Evolutionary conservation across 2,113 vertebrate genomes (phyloP).

Genomic region (Diglossa brunneiventris): DNA sequence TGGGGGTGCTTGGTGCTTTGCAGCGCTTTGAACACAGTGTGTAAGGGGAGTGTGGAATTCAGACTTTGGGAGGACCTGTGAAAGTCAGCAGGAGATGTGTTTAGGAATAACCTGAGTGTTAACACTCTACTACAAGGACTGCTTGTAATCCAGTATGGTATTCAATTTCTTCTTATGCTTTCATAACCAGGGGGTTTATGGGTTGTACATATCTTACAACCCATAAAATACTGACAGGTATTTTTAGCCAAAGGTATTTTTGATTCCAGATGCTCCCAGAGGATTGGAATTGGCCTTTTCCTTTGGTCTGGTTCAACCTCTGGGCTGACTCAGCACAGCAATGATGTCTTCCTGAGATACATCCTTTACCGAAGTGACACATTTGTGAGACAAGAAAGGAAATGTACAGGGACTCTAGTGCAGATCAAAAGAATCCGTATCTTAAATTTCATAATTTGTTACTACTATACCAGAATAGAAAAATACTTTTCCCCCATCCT

Average conservation of each 20-base stretch:
- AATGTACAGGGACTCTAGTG: background rate
- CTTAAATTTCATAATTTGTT: background rate
- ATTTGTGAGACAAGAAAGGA: background rate
- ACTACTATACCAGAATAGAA: background rate
- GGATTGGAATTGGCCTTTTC: background rate
- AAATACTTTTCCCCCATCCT: background rate
- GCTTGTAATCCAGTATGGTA: background rate
- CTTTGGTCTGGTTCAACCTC: background rate
- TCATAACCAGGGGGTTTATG: background rate
- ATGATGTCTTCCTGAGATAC: background rate
- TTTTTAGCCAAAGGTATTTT: background rate
- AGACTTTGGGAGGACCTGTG: background rate
- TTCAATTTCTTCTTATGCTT: background rate
- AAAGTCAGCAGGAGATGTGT: background rate
- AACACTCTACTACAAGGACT: background rate
- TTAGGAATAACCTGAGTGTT: background rate
- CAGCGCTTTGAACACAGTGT: background rate
- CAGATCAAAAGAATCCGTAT: background rate
- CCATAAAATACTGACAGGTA: background rate
- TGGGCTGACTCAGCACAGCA: background rate
- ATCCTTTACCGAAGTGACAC: background rate
- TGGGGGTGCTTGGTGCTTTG: background rate
- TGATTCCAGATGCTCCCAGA: background rate
- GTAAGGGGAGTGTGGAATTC: background rate
- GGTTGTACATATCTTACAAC: background rate